Evolutionary conservation across 1,140 invertebrate species (phyloP).

Genomic region (Drosophila rufa): DNA sequence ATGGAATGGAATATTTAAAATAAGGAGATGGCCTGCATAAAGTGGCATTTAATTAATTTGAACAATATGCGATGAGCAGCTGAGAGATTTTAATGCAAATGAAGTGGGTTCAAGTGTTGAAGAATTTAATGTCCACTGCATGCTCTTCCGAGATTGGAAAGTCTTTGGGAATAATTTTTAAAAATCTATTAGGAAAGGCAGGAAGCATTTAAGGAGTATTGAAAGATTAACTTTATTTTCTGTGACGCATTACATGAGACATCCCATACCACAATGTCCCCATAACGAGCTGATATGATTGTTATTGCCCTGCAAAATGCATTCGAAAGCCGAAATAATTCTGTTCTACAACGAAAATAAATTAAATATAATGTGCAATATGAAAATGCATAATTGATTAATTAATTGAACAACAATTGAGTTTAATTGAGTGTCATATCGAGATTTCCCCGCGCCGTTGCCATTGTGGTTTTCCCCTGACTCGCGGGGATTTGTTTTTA

Average conservation of each 20-base stretch:
- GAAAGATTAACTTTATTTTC: neutral
- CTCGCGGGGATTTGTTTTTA: slow-evolving; percentile 16
- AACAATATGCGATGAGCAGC: slow-evolving; percentile 27
- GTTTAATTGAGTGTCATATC: slow-evolving; percentile 71
- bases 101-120: neutral
- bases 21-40: slow-evolving; percentile 23
- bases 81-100: slow-evolving; percentile 1
- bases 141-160: slow-evolving; percentile 8
- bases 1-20: slow-evolving; percentile 35
- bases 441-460: slow-evolving; percentile 28
- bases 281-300: neutral
- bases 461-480: slow-evolving; percentile 18
- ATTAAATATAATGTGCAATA: slow-evolving; percentile 32
- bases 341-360: slow-evolving; percentile 15
- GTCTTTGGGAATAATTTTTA: too few relatives aligned
- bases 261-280: neutral
- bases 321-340: slow-evolving; percentile 7
- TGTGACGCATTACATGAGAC: too few relatives aligned
- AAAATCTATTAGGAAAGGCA: neutral
- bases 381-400: slow-evolving; percentile 72
- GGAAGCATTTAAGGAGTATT: too few relatives aligned
- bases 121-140: neutral
- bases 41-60: slow-evolving; percentile 56
- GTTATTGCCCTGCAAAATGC: slow-evolving; percentile 4
- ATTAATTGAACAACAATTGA: slow-evolving; percentile 78